Base-by-base conservation (phyloP, 2,888 invertebrate species). In the Calameuta filiformis region DNA sequence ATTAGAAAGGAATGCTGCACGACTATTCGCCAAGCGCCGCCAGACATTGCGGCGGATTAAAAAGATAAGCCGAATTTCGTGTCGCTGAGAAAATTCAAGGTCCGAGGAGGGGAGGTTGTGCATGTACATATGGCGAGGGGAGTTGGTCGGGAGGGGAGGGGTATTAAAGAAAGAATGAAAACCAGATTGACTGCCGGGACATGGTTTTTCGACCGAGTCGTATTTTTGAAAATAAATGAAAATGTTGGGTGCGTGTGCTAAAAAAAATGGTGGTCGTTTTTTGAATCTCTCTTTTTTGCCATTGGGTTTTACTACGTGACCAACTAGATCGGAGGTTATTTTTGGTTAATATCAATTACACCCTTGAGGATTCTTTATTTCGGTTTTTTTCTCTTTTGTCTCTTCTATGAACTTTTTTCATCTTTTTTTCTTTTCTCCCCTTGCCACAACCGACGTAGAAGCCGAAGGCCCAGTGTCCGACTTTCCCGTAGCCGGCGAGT, bases 1-100 rank as follows among this genome's bases (percentile, higher is more conserved):
- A 71, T 71, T 71, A 71, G 30, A 71, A 34, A 71, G 71, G 71
- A 71, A 71, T 71, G 71, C 31, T 23, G 71, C 71, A 34, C 71
- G 71, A 12, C 71, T 71, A n/a, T 31, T 71, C 31, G 71, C 31
- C 33, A 71, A 71, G 71, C 71, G 71, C 71, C 71, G 71, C 12
- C 12, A 71, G 71, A 71, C 71, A 71, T 71, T 31, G 0, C 15
- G 71, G 33, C 71, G 31, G 71, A 71, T 71, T 71, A 71, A 71
- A 71, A 71, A 71, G 71, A 30, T 11, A 71, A 23, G 71, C 33
- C 71, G 33, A 71, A 34, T 34, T 34, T 34, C 33, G 71, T 3
- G 15, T 23, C 33, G 31, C 9, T 15, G 56, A 56, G 56, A 56
- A 56, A 56, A 56, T 23, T 23, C 15, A 56, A 56, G 23, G 9